Evolutionary conservation across 2,797 vertebrate genomes (phyloP), one percentile per base, ranked within the genome.

Genomic region (Betta splendens): DNA sequence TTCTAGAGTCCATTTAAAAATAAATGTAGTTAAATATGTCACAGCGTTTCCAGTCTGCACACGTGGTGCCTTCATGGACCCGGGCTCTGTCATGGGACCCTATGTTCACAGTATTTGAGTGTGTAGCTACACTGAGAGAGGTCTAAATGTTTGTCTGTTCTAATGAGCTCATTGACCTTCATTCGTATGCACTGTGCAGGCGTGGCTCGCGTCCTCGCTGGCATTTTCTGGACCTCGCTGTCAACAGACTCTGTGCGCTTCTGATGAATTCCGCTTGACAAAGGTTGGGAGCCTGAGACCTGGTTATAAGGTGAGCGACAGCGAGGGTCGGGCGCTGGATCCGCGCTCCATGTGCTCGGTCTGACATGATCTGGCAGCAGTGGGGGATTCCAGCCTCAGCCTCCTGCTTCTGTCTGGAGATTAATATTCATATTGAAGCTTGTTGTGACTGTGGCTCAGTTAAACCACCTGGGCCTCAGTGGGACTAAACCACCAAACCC

Each of bases 151-250:
- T 53, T 39, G 33, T 33, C 3, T 22, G 9, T 38, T 29, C 36
- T 46, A 29, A 57, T 57, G 54, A 58, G 55, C 55, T 31, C 23
- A 38, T 47, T 58, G 33, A 47, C 55, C 35, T 58, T 47, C 7
- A 47, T 56, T 33, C 26, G 39, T 56, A 56, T 46, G 23, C 23
- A 16, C 4, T 22, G n/a, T 9, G 43, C 15, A 13, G 33, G 18
- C 13, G 20, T 18, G 28, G 32, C 33, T 54, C 23, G 11, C 9
- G 46, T 43, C 43, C 47, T 32, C 16, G 54, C 42, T 46, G 42
- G 54, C 54, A 20, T 57, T 57, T n/a, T 46, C 22, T 35, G 38
- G 23, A 36, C 7, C 42, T 7, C 8, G 7, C 15, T 42, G 40
- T 35, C 40, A 25, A 16, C 22, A 21, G 21, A 16, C 21, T 37